A percentile compares a stretch with the other conserved stretches of the same genome.
phyloP scores from a whole-genome alignment of 2,888 invertebrate species.

The Drosophila setosimentum region DNA sequence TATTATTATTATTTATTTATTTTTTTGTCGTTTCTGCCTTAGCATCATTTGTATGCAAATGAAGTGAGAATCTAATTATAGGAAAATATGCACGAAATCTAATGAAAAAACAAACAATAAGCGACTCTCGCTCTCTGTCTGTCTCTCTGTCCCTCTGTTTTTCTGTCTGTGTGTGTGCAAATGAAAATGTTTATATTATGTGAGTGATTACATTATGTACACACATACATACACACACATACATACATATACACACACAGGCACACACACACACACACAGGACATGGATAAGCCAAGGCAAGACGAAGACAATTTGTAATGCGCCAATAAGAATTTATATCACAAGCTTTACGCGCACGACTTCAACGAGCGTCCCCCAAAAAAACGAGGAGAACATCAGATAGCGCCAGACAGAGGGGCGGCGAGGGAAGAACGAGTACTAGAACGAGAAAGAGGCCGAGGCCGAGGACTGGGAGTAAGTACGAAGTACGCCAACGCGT shows the following conservation, averaged over 20 bases:
- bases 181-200: slow-evolving; percentile 40
- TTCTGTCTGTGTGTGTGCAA: slow-evolving; percentile 10
- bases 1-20: slow-evolving; percentile 9
- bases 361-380: slow-evolving; percentile 39
- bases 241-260: slow-evolving; percentile 5
- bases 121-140: slow-evolving; percentile 17
- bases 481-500: slow-evolving; percentile 19
- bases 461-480: neutral
- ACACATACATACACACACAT: slow-evolving; percentile 27
- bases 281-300: slow-evolving; percentile 9
- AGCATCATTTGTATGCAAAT: slow-evolving; percentile 75
- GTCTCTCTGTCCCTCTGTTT: slow-evolving; percentile 2
- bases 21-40: slow-evolving; percentile 10
- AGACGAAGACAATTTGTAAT: slow-evolving; percentile 77
- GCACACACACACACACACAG: slow-evolving; percentile 8
- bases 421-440: neutral
- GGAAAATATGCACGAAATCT: slow-evolving; percentile 65
- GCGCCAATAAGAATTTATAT: slow-evolving; percentile 81
- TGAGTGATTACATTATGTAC: slow-evolving; percentile 74
- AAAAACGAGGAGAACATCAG: slow-evolving; percentile 45
- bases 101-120: slow-evolving; percentile 70
- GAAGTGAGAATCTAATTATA: slow-evolving; percentile 76
- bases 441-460: neutral
- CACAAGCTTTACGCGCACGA: slow-evolving; percentile 59
- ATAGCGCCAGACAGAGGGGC: slow-evolving; percentile 29